Evolutionary conservation across 2,113 vertebrate genomes (phyloP), one percentile per base, ranked within the genome.

Genomic region (Drymodes brunneopygia): DNA sequence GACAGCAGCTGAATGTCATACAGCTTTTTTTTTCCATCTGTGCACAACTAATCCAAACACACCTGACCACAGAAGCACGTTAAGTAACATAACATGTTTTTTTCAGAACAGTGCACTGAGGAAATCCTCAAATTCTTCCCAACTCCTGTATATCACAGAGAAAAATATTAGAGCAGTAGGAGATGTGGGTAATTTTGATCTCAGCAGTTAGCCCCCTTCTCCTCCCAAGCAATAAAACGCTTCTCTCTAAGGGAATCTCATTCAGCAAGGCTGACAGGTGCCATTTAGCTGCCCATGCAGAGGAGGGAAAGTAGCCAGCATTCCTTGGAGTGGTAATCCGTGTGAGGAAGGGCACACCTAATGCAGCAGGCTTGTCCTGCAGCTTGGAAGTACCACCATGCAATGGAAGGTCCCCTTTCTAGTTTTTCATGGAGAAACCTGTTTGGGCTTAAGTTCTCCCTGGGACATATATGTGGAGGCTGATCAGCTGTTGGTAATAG

Each of bases 41-140:
- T 92, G 36, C 77, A 51, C 73, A 70, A 25, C n/a, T 92, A 91
- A 91, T 91, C 73, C 21, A 61, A 87, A 79, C 84, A 86, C 35
- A 87, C 35, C 45, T 71, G 74, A 83, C 73, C 65, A 67, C 64
- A 9, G 77, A 93, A 95, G 56, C 40, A 58, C 4, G 3, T 77
- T 25, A 82, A 79, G 38, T 80, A 77, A 42, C 9, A 21, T 45
- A 51, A 50, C 1, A 0, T 29, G n/a, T n/a, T 65, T 67, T 83
- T 78, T 95, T 67, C 54, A 83, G 50, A 70, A 15, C 56, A 66
- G 5, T 47, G 29, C 19, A 47, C 44, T 54, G 38, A 51, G 69
- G 60, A 92, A 94, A 84, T 70, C 1, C 10, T 57, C 18, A 73
- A 15, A 35, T 70, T 90, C 36, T 83, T 83, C 64, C 35, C 24